phyloP scores from a whole-genome alignment of 2,113 vertebrate species.

The Formicarius rufipectus region DNA sequence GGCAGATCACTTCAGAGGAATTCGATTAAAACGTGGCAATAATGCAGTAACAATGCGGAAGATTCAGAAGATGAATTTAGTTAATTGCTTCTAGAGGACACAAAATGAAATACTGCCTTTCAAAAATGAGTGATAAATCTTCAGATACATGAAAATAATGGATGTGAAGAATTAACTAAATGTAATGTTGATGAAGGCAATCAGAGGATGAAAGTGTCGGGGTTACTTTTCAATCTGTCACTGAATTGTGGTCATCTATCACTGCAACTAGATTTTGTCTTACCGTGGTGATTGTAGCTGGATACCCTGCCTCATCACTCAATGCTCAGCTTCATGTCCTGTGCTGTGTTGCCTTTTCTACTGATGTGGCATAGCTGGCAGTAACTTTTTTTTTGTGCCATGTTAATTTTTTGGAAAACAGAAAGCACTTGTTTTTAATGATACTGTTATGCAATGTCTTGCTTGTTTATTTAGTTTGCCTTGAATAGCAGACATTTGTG shows the following conservation, averaged over 20 bases:
- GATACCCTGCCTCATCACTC: rapidly evolving
- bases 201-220: constrained; percentile 7
- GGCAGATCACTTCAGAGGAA: background rate
- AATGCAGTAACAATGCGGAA: constrained; percentile 8
- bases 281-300: background rate
- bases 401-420: background rate
- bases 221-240: constrained; percentile 19
- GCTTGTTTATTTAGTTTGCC: background rate
- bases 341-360: background rate
- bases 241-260: background rate
- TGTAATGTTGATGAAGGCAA: constrained; percentile 33
- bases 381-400: background rate
- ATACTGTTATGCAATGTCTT: background rate
- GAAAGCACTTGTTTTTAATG: background rate
- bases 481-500: background rate
- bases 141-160: background rate
- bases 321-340: background rate
- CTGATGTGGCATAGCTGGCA: background rate
- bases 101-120: constrained; percentile 42
- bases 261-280: background rate
- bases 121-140: constrained; percentile 40
- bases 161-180: constrained; percentile 3
- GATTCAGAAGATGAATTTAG: constrained; percentile 28
- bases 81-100: constrained; percentile 44
- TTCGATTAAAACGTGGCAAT: background rate